phyloP scores from a whole-genome alignment of 2,797 vertebrate genomes.

The Poliocrania exsul region DNA sequence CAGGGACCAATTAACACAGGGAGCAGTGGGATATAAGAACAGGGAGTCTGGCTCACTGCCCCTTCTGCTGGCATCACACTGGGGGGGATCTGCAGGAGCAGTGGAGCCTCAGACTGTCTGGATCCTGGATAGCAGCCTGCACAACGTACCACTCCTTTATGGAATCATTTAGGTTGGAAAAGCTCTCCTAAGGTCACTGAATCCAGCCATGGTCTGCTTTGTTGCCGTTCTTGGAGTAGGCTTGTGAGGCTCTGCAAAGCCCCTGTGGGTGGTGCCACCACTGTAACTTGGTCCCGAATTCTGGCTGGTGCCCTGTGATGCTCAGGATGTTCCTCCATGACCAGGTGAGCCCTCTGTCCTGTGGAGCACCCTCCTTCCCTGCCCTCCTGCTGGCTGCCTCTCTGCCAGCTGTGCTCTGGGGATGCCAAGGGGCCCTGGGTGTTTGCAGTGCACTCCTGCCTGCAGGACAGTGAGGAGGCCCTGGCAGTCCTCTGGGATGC shows the following conservation, averaged over 20 bases:
- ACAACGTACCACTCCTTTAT: fast-evolving
- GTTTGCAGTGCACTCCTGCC: fast-evolving
- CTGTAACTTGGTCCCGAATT: fast-evolving
- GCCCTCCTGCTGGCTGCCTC: fast-evolving
- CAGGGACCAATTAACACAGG: neutral
- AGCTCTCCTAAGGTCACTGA: fast-evolving
- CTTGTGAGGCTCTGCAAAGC: neutral
- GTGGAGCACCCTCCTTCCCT: fast-evolving
- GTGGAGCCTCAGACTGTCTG: fast-evolving
- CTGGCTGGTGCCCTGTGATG: fast-evolving
- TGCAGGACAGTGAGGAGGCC: fast-evolving
- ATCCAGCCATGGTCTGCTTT: fast-evolving
- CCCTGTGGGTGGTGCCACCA: fast-evolving
- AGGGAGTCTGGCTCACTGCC: fast-evolving
- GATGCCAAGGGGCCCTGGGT: fast-evolving
- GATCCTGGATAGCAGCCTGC: fast-evolving
- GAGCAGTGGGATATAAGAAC: neutral
- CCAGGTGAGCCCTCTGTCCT: fast-evolving
- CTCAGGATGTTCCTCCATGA: fast-evolving
- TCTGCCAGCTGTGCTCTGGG: fast-evolving
- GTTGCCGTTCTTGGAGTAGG: fast-evolving
- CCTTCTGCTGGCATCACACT: fast-evolving
- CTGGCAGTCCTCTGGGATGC: fast-evolving
- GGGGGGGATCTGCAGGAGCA: fast-evolving
- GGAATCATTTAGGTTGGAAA: fast-evolving